These are phyloP conservation scores for Neodiprion lecontei DNA, from an alignment of 1,140 invertebrate species.

Conservation along the genomic window DNA sequence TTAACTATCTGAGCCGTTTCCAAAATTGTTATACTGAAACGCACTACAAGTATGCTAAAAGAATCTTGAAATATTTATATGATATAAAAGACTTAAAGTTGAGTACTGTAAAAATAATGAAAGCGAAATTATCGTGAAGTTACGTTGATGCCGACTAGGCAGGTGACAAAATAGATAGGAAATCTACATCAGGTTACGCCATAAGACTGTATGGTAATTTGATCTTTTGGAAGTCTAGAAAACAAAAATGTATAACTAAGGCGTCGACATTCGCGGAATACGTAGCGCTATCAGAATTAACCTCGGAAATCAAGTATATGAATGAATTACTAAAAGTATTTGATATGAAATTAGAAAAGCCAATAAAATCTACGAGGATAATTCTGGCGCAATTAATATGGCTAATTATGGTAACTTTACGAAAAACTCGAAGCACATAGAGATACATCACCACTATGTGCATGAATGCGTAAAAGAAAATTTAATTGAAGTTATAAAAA, in stretches of 20 bases:
- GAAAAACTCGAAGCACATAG: constrained; percentile 26
- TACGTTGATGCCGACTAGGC: constrained; percentile 53
- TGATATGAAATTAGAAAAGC: constrained; percentile 21
- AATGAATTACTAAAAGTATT: constrained; percentile 25
- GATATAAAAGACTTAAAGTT: constrained; percentile 39
- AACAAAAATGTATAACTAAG: constrained; percentile 35
- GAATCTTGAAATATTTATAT: constrained; percentile 44
- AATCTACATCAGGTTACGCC: constrained; percentile 32
- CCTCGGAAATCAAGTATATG: constrained; percentile 27
- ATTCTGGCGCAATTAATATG: constrained; percentile 30
- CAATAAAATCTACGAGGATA: constrained; percentile 31
- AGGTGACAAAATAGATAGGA: constrained; percentile 42
- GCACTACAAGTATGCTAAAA: constrained; percentile 51
- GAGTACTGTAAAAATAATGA: constrained; percentile 8
- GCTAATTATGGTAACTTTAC: constrained; percentile 34
- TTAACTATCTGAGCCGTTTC: constrained; percentile 46
- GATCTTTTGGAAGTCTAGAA: constrained; percentile 38
- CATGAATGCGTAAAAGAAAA: constrained; percentile 14
- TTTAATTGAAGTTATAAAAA: constrained; percentile 18
- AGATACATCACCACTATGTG: constrained; percentile 20
- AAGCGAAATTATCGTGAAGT: constrained; percentile 38
- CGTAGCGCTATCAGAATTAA: constrained; percentile 33
- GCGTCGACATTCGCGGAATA: constrained; percentile 39
- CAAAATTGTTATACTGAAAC: constrained; percentile 47
- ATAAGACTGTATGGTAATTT: constrained; percentile 40